Base-by-base conservation (phyloP, 2,113 vertebrate species). In the Microcebus jonahi region DNA sequence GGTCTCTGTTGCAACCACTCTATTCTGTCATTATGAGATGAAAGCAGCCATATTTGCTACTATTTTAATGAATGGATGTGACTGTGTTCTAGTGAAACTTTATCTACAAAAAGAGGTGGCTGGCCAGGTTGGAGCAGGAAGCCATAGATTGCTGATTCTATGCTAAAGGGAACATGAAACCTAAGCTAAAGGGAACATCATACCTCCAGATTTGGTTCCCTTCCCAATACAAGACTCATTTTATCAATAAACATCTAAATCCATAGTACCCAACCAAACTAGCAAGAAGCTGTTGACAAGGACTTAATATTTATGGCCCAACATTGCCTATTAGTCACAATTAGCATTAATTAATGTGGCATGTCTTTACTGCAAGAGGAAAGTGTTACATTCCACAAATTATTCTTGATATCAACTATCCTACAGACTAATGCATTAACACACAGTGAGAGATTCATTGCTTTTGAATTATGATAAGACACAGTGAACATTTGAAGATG, bases 21-120 rank as follows among this genome's bases (percentile, higher is more conserved):
- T 9, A 31, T 21, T 76, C 0, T 18, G 25, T 25, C 18, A 25
- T 34, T 84, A 29, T 5, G 23, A 0, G 1, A 5, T 48, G 20
- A 79, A 79, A 84, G 6, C 31, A 45, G 20, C 6, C 12, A 25
- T 6, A 31, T 45, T n/a, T 42, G 6, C 63, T 2, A 50, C n/a
- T 50, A n/a, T 23, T 18, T 71, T 34, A 73, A 45, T 71, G 36
- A 84, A 23, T 48, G 10, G 36, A 67, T 17, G 7, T 36, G 7
- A 21, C 14, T 70, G 1, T 5, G 11, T 53, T n/a, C 1, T 59
- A 76, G 3, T 65, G 36, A 95, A 63, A 77, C 5, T 12, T 36
- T 31, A 27, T 36, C 39, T 27, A 10, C 57, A 55, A 86, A 68
- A 68, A 21, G 71, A 31, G 2, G 11, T 63, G 25, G 3, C 21